Percentiles rank a stretch among this genome's conserved stretches.
These are phyloP conservation scores for Brachyalestes nurse DNA, from an alignment of 2,797 vertebrate genomes.

Conservation along the genomic window DNA sequence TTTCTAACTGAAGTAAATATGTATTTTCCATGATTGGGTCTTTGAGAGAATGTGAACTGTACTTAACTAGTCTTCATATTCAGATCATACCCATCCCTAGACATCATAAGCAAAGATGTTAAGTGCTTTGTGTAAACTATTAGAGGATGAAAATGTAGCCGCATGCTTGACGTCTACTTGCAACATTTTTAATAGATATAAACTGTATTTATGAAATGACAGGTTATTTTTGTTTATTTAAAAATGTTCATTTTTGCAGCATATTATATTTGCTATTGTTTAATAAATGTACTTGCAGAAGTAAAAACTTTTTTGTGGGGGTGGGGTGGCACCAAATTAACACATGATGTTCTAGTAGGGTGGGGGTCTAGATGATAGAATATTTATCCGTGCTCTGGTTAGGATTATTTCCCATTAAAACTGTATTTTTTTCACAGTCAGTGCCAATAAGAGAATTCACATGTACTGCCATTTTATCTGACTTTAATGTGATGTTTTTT, in stretches of 20 bases:
- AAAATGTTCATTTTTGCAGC: slow-evolving; percentile 59
- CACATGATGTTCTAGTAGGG: not conserved
- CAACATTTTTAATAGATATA: slow-evolving; percentile 53
- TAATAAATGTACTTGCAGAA: slow-evolving; percentile 48
- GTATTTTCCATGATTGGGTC: slow-evolving; percentile 81
- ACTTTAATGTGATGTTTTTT: slow-evolving; percentile 53
- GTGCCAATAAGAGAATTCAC: slow-evolving; percentile 61
- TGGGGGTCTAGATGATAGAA: slow-evolving; percentile 2
- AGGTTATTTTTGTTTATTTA: slow-evolving; percentile 35
- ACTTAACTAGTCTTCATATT: slow-evolving; percentile 74
- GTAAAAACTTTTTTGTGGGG: slow-evolving; percentile 37
- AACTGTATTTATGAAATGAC: slow-evolving; percentile 54
- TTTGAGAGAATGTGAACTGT: slow-evolving; percentile 79
- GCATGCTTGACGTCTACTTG: slow-evolving; percentile 81
- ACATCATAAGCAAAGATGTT: slow-evolving; percentile 80
- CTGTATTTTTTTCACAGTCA: slow-evolving; percentile 38
- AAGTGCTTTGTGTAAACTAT: slow-evolving; percentile 80
- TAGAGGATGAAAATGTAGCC: slow-evolving; percentile 81
- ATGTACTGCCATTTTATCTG: slow-evolving; percentile 5
- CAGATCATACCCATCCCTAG: slow-evolving; percentile 77
- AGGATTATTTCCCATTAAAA: not conserved
- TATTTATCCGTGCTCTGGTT: not conserved
- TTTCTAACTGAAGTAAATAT: slow-evolving; percentile 82
- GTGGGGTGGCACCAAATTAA: slow-evolving; percentile 70
- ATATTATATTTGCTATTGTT: slow-evolving; percentile 57